Evolutionary conservation across 2,888 invertebrate species (phyloP).

Genomic region (Eristalinus sepulchralis): DNA sequence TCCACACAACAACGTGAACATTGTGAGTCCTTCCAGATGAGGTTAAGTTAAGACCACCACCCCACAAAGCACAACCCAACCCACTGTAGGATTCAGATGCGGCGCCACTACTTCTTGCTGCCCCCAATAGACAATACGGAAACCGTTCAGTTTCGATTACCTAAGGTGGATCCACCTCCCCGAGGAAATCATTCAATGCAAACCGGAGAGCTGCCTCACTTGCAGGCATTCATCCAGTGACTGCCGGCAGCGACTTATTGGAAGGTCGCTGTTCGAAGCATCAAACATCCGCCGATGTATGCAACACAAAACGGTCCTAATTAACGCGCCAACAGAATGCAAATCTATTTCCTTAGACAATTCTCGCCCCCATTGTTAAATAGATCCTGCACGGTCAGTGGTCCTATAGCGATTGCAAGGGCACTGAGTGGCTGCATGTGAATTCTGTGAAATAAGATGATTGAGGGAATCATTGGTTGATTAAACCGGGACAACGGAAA

Average conservation of each 20-base stretch:
- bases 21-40: not conserved
- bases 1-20: not conserved
- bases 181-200: too few relatives aligned
- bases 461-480: slow-evolving; percentile 20
- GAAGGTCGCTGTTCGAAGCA: slow-evolving; percentile 4
- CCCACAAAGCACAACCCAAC: not conserved
- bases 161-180: too few relatives aligned
- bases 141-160: too few relatives aligned
- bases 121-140: too few relatives aligned
- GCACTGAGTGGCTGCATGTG: not conserved
- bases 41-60: not conserved
- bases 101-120: too few relatives aligned
- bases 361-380: slow-evolving; percentile 27
- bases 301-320: slow-evolving; percentile 21
- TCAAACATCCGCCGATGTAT: slow-evolving; percentile 5
- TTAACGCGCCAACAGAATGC: not conserved
- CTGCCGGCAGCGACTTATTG: slow-evolving; percentile 4
- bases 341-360: not conserved
- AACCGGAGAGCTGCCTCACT: not conserved
- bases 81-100: too few relatives aligned
- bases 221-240: not conserved
- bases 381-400: not conserved
- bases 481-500: slow-evolving; percentile 12
- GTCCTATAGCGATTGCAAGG: not conserved
- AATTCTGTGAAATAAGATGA: slow-evolving; percentile 34